Conservation (phyloP, 2,113 vertebrate genomes). For the Eretmochelys imbricata region DNA sequence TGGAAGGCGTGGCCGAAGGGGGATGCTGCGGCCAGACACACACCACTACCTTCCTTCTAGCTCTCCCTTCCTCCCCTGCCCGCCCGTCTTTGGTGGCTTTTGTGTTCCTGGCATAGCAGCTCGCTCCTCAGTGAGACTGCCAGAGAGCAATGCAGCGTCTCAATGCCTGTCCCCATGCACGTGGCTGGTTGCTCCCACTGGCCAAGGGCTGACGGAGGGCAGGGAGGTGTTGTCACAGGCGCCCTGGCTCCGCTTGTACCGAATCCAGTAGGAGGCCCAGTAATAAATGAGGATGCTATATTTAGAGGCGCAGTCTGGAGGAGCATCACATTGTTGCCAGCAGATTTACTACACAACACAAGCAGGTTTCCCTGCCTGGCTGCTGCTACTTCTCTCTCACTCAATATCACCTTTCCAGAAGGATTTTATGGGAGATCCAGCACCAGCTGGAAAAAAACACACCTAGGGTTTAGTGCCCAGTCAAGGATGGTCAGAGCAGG, state of each 20-base stretch:
- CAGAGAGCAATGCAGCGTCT: background rate
- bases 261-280: slow-evolving; percentile 29
- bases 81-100: too few species aligned
- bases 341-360: slow-evolving; percentile 56
- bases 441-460: slow-evolving; percentile 23
- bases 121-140: background rate
- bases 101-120: background rate
- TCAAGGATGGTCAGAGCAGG: background rate
- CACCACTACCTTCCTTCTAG: background rate
- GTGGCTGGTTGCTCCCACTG: background rate
- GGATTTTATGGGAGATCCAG: slow-evolving; percentile 39
- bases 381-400: background rate
- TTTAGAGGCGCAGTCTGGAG: slow-evolving; percentile 69
- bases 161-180: background rate
- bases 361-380: slow-evolving; percentile 43
- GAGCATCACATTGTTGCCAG: slow-evolving; percentile 41
- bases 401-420: slow-evolving; percentile 49
- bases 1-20: background rate
- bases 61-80: rapidly evolving
- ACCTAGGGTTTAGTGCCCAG: background rate
- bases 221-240: background rate
- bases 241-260: slow-evolving; percentile 33
- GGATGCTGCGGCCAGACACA: background rate
- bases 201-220: background rate
- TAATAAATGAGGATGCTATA: slow-evolving; percentile 74